Evolutionary conservation across 2,797 vertebrate genomes (phyloP), one percentile per base, ranked within the genome.

Genomic region (Sebastes nivosus): DNA sequence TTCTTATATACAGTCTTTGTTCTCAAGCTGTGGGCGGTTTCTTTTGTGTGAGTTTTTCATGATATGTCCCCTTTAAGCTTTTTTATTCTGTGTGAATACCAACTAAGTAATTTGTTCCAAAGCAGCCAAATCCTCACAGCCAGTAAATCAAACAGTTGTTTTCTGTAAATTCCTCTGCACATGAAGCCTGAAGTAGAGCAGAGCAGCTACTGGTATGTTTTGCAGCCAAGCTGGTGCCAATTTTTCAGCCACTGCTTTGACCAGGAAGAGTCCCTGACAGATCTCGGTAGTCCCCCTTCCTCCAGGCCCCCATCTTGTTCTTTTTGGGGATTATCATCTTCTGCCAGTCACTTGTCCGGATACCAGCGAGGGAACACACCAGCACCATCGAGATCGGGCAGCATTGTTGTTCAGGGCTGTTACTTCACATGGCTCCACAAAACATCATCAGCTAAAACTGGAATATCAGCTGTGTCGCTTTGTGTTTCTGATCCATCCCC

Each of bases 321-420:
- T n/a, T 54, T 54, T 54, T n/a, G 54, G 61, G 87, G 89, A 89
- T 93, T 89, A 90, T 87, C 82, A 10, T 91, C 68, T 89, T 92
- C 92, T 94, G 93, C 89, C 91, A 89, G 87, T 86, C 69, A 90
- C 90, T 94, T 64, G 79, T 89, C 91, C 68, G 57, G 75, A 81
- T 84, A 79, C 81, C 85, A 83, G 81, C 77, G 2, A 77, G 88
- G 81, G 90, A 89, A 91, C 81, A 70, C 80, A 77, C 84, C 84
- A 86, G 85, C 83, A 16, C 20, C 83, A 11, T 11, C 1, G 18
- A 63, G 77, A 88, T 84, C 50, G n/a, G 88, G 81, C 84, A 13
- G 2, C 22, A 6, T 4, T 12, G 68, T 75, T 34, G 80, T 25
- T 66, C 85, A 25, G 13, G 72, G 83, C 85, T 89, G 91, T 60